phyloP scores from a whole-genome alignment of 2,888 invertebrate species.

The Tachystola acroxantha region DNA sequence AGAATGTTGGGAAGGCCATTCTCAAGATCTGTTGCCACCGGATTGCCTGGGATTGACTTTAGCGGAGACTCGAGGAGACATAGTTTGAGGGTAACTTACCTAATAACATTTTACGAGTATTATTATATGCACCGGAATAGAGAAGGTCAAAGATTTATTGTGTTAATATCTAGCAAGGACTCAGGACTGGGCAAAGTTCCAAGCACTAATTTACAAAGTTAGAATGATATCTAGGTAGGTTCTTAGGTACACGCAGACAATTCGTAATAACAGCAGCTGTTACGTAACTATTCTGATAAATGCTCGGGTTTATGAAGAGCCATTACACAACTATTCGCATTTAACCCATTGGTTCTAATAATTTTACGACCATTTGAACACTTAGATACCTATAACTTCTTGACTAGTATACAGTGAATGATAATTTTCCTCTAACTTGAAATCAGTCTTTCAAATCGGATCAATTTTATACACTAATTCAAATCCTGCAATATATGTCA shows the following conservation, averaged over 20 bases:
- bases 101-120: not conserved
- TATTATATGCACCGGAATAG: not conserved
- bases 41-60: slow-evolving; percentile 71
- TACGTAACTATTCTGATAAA: slow-evolving; percentile 5
- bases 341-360: too few species aligned
- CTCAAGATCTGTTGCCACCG: slow-evolving; percentile 80
- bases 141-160: slow-evolving; percentile 1
- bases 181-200: slow-evolving; percentile 8
- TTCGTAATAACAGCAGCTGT: slow-evolving; percentile 1
- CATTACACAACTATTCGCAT: too few species aligned
- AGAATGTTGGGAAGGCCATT: slow-evolving; percentile 82
- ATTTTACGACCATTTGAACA: too few species aligned
- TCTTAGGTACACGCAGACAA: too few species aligned
- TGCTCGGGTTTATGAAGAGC: not conserved
- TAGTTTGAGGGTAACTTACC: slow-evolving; percentile 75
- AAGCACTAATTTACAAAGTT: slow-evolving; percentile 8
- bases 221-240: slow-evolving; percentile 1
- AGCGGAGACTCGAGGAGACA: slow-evolving; percentile 75
- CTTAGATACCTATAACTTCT: too few species aligned
- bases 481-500: too few species aligned
- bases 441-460: too few species aligned
- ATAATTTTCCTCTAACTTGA: too few species aligned
- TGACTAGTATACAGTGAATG: too few species aligned
- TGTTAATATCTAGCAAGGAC: slow-evolving; percentile 1
- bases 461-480: too few species aligned